Conservation (phyloP, 2,888 invertebrate genomes). For the Lomographa bimaculata region DNA sequence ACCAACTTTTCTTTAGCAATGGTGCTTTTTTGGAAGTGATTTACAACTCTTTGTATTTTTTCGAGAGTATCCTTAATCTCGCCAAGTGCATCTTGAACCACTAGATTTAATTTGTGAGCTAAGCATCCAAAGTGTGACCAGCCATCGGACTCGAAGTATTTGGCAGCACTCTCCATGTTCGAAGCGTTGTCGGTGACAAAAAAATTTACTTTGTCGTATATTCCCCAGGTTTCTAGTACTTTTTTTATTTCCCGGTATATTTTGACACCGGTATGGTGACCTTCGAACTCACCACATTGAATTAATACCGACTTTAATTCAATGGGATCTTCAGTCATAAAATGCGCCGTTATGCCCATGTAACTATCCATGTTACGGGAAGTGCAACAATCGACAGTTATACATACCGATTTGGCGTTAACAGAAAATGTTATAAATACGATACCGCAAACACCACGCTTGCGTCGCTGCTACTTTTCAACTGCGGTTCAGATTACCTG, state of each 20-base stretch:
- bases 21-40: slow-evolving; percentile 26
- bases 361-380: too few relatives aligned
- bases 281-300: not conserved
- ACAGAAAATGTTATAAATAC: too few relatives aligned
- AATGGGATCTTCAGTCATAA: not conserved
- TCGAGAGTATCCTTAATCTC: not conserved
- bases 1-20: slow-evolving; percentile 23
- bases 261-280: not conserved
- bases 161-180: slow-evolving; percentile 13
- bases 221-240: not conserved
- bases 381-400: too few relatives aligned
- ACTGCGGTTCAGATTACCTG: too few relatives aligned
- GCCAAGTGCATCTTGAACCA: slow-evolving; percentile 19
- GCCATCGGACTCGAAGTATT: slow-evolving; percentile 4
- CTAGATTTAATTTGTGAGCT: slow-evolving; percentile 32
- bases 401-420: too few relatives aligned
- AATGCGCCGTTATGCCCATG: not conserved
- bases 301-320: not conserved
- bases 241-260: not conserved
- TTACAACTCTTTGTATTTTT: slow-evolving; percentile 24
- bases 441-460: too few relatives aligned
- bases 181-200: slow-evolving; percentile 20
- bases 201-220: slow-evolving; percentile 8
- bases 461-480: too few relatives aligned
- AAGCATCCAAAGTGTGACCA: slow-evolving; percentile 38